Percentiles rank a stretch among this genome's conserved stretches.
phyloP scores from a whole-genome alignment of 2,888 invertebrate genomes.

The Pasiphila rectangulata region DNA sequence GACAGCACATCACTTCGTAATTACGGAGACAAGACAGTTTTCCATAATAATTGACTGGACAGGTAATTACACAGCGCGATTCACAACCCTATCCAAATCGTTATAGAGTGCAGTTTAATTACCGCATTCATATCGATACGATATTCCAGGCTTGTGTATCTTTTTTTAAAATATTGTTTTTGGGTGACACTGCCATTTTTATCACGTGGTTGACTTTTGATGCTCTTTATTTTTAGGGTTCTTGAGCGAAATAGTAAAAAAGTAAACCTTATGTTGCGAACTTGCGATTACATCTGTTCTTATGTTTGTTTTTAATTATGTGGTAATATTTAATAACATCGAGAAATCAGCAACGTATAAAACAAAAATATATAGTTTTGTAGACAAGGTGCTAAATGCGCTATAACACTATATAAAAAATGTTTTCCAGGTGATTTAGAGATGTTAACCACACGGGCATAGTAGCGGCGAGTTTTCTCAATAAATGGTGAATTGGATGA shows the following conservation, averaged over 20 bases:
- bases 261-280: too few species aligned
- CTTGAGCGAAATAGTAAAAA: not conserved
- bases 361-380: too few species aligned
- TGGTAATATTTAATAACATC: too few species aligned
- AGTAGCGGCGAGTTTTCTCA: too few species aligned
- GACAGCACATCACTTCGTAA: slow-evolving; percentile 69
- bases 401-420: too few species aligned
- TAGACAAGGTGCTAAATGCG: too few species aligned
- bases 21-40: slow-evolving; percentile 71
- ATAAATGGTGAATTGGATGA: not conserved
- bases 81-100: slow-evolving; percentile 6
- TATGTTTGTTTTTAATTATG: too few species aligned
- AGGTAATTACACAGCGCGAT: slow-evolving; percentile 24
- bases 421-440: too few species aligned
- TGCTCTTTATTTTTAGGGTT: slow-evolving; percentile 37
- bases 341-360: too few species aligned
- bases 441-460: too few species aligned
- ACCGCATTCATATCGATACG: slow-evolving; percentile 32
- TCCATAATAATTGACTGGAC: slow-evolving; percentile 70
- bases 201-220: slow-evolving; percentile 40
- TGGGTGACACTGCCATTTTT: slow-evolving; percentile 71
- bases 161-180: slow-evolving; percentile 65
- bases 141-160: slow-evolving; percentile 41
- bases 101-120: not conserved
- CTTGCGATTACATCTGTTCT: not conserved